Evolutionary conservation across 2,113 vertebrate species (phyloP).

Genomic region (Bucco capensis): DNA sequence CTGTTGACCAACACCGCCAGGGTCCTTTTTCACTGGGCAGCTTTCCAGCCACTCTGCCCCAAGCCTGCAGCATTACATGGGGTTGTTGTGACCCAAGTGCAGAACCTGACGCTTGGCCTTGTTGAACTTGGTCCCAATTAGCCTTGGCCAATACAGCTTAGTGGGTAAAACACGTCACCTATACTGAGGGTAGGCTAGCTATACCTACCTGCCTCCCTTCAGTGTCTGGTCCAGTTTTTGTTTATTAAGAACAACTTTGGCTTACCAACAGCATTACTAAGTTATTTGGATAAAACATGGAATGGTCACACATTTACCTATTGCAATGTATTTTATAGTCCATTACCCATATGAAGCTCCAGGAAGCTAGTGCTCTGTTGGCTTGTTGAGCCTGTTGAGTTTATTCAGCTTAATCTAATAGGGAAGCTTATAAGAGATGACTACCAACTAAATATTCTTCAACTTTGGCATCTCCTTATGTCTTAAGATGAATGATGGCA

Average conservation of each 20-base stretch:
- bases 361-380: not conserved
- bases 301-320: constrained; percentile 6
- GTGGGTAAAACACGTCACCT: not conserved
- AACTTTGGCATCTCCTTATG: not conserved
- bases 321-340: constrained; percentile 14
- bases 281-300: not conserved
- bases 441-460: constrained; percentile 36
- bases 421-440: not conserved
- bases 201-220: not conserved
- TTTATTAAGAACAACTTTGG: not conserved
- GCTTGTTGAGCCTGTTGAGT: not conserved
- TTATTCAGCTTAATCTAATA: constrained; percentile 28
- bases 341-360: not conserved
- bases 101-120: too few relatives aligned
- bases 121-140: too few relatives aligned
- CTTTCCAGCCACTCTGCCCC: too few relatives aligned
- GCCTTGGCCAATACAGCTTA: too few relatives aligned
- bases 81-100: too few relatives aligned
- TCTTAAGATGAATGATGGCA: not conserved
- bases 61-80: too few relatives aligned
- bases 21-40: too few relatives aligned
- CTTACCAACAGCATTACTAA: not conserved
- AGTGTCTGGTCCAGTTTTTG: too few relatives aligned
- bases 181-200: not conserved
- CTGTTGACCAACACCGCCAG: too few relatives aligned